Evolutionary conservation across 2,888 invertebrate species (phyloP), one percentile per base, ranked within the genome.

Genomic region (Uropetala carovei): DNA sequence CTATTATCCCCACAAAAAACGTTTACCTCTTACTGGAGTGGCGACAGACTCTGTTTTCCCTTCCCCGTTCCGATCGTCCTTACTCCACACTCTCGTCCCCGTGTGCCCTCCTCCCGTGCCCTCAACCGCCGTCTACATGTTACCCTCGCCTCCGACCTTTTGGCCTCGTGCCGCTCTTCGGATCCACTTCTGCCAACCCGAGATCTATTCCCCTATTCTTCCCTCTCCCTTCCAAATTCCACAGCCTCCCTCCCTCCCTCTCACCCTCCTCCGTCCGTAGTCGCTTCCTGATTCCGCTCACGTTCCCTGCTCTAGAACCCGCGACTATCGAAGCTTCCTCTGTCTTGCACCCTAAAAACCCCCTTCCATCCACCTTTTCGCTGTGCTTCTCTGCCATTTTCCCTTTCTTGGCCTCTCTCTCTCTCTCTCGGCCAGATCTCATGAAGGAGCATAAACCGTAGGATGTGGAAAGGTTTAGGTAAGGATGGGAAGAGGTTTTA

Each of bases 261-360:
- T 59, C 58, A n/a, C n/a, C n/a, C 43, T n/a, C 56, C 16, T 59
- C 30, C 59, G 18, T 11, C 60, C 89, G 43, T 60, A 60, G 22
- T 43, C 60, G 60, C 18, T 89, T 89, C 89, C 64, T 43, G 43
- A 89, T 89, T 60, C 89, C 43, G 58, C 89, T 60, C 89, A 89
- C 89, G 89, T 89, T 64, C 11, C 64, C 56, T n/a, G 43, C 27
- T 30, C 86, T 30, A 86, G 18, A 64, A 89, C 64, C 64, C 89
- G 89, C 89, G 89, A 89, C 64, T 64, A 89, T 89, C 89, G 89
- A 68, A 89, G 89, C 89, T 64, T 27, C 64, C 64, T 64, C 89
- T 89, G 89, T 68, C 89, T 89, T 89, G 64, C 60, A 16, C 22
- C 59, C 18, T n/a, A 13, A 27, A 5, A 10, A 16, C 59, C 22